Base-by-base conservation (phyloP, 2,797 vertebrate species). In the Syngnathus rostellatus region DNA sequence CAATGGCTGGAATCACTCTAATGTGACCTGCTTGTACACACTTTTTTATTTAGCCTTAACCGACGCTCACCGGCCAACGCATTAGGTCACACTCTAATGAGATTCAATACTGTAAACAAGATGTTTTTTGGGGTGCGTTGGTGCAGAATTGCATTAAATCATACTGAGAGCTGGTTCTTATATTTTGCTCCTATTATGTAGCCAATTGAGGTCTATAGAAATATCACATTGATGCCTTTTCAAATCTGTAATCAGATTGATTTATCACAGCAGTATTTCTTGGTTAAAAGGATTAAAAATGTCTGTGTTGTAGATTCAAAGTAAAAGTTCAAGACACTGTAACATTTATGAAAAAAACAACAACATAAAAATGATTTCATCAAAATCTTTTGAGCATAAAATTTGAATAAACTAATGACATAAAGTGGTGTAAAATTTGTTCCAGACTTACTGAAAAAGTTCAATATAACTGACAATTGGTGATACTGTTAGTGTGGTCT, bases 1-100 rank as follows among this genome's bases (percentile, higher is more conserved):
- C 92, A 92, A 89, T 88, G 84, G 86, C 89, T 81, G 88, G 89
- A 90, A 91, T 91, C 90, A 89, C 83, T 75, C 87, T 86, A 80
- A 85, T 6, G 2, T 63, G 73, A 77, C 71, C 73, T 81, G 78
- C 79, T 80, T 74, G 77, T 71, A 63, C 65, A 62, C 39, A 67
- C 75, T 70, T 70, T 76, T 54, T 77, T 70, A 72, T 23, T 25
- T 67, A 72, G 81, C 73, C 84, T 77, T 81, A 84, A 83, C 19
- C 1, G 37, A 8, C 1, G 25, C 31, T 37, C 55, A 16, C 2
- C 8, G 50, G 50, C n/a, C 25, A 31, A 31, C 16, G 54, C 14
- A 16, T 57, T 57, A 31, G 54, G 54, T 16, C 23, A 31, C 54
- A 37, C 23, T 57, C 25, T 57, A 57, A 57, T 57, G 54, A 57